These are phyloP conservation scores for Forbesichthys papilliferus DNA, from an alignment of 2,113 vertebrate species.

Conservation along the genomic window DNA sequence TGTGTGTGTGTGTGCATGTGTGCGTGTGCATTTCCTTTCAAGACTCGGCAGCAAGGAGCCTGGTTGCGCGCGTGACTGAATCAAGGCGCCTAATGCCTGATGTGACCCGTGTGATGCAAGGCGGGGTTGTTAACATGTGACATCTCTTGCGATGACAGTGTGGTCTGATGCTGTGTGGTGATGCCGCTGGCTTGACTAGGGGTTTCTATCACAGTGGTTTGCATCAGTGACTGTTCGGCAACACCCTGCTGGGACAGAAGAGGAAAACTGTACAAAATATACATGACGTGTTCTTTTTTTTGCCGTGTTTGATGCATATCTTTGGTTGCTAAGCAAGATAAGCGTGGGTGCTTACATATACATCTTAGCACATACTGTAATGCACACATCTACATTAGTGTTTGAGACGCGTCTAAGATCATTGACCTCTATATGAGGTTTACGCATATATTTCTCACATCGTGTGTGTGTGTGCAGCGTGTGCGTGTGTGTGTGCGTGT, in stretches of 20 bases:
- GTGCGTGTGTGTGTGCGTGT: constrained; percentile 6
- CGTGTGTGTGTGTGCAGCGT: constrained; percentile 5
- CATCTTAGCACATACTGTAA: not conserved
- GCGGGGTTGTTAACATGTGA: constrained; percentile 64
- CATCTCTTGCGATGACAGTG: constrained; percentile 62
- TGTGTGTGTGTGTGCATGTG: not conserved
- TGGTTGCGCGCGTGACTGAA: constrained; percentile 42
- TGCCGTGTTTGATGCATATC: constrained; percentile 5
- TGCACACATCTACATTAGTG: not conserved
- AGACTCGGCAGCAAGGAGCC: constrained; percentile 12
- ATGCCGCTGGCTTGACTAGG: constrained; percentile 32
- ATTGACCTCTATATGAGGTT: too few species aligned
- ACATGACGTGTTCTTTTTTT: constrained; percentile 31
- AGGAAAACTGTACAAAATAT: constrained; percentile 43
- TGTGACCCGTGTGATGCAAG: constrained; percentile 53
- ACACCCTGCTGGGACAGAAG: constrained; percentile 25
- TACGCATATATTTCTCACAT: too few species aligned
- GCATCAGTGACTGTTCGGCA: constrained; percentile 26
- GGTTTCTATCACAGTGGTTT: constrained; percentile 32
- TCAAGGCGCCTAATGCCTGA: constrained; percentile 52
- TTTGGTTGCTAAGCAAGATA: constrained; percentile 5
- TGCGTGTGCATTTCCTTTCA: constrained; percentile 1
- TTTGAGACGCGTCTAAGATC: too few species aligned
- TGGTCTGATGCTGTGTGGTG: constrained; percentile 47
- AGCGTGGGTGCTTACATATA: constrained; percentile 17